Percentiles rank a stretch among this genome's conserved stretches.
Evolutionary conservation across 1,140 invertebrate genomes (phyloP).

Genomic region (Euura lappo): DNA sequence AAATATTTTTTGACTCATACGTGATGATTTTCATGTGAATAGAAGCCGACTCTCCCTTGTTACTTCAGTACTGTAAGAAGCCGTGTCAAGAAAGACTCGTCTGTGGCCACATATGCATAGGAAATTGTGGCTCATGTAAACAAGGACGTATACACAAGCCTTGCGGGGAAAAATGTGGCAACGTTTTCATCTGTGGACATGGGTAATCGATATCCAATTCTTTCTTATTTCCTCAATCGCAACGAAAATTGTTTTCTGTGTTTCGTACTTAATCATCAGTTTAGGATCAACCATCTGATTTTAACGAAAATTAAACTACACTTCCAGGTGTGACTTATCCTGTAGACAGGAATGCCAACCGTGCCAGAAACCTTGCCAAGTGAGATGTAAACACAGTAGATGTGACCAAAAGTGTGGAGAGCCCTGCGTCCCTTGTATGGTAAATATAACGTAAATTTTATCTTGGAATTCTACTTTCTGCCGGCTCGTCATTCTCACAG

Average conservation of each 20-base stretch:
- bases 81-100: constrained; percentile 56
- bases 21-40: constrained; percentile 10
- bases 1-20: neutral
- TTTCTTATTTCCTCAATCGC: constrained; percentile 46
- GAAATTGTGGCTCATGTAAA: constrained; percentile 65
- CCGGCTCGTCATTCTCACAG: too few species aligned
- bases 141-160: constrained; percentile 68
- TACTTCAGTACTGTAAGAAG: constrained; percentile 51
- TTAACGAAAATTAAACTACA: neutral
- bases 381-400: constrained; percentile 63
- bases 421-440: constrained; percentile 66
- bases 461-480: too few species aligned
- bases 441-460: constrained; percentile 34
- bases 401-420: constrained; percentile 66
- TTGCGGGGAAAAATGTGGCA: constrained; percentile 67
- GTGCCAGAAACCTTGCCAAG: constrained; percentile 64
- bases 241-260: constrained; percentile 43
- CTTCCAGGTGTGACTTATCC: constrained; percentile 66
- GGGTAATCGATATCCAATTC: constrained; percentile 48
- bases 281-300: too few species aligned
- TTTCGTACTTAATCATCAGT: too few species aligned
- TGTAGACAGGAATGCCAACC: constrained; percentile 69
- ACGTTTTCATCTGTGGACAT: constrained; percentile 70
- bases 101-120: constrained; percentile 67
- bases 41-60: constrained; percentile 12